Base-by-base conservation (phyloP, 2,888 invertebrate genomes). In the Oxytorus armatus region DNA sequence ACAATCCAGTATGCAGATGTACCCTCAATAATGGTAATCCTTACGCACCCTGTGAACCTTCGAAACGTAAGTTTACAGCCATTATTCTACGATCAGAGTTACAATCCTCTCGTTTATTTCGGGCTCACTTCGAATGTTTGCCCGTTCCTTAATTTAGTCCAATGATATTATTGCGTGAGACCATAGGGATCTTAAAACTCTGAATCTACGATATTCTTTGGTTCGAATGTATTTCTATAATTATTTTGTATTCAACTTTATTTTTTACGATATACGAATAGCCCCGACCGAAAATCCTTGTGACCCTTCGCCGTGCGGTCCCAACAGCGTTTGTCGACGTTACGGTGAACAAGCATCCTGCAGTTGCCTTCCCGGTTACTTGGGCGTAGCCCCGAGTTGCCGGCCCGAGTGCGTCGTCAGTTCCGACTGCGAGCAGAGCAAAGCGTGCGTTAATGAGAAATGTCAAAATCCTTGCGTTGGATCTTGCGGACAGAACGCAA, bases 381-480 rank as follows among this genome's bases (percentile, higher is more conserved):
- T 92, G 23, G 94, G 94, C 53, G 91, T 91, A 77, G 93, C 94
- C 29, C 93, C 93, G 7, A 91, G 91, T 68, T 93, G 93, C 83
- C 89, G 93, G 85, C 92, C 93, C 39, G 94, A 93, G 85, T 94
- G 94, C 86, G 87, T 92, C 29, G 91, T 92, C 8, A 94, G 93
- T 86, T 92, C 93, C 0, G 94, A 94, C 77, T 94, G 94, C 87
- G 92, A 93, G 7, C 92, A 92, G 76, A 93, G 92, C 82, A 92
- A 92, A 86, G 93, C 94, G 25, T 94, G 94, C 85, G 89, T 93
- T 49, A 93, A 93, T 79, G 92, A 93, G 79, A 93, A 92, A 85
- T 94, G 94, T 85, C 88, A 91, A 53, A 92, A 97, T 90, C 97
- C 97, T 39, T 97, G 97, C 84, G 94, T 94, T 36, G 95, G 94